Percentiles rank a stretch among this genome's conserved stretches.
These are phyloP conservation scores for Aethina tumida DNA, from an alignment of 1,140 invertebrate genomes.

Conservation along the genomic window DNA sequence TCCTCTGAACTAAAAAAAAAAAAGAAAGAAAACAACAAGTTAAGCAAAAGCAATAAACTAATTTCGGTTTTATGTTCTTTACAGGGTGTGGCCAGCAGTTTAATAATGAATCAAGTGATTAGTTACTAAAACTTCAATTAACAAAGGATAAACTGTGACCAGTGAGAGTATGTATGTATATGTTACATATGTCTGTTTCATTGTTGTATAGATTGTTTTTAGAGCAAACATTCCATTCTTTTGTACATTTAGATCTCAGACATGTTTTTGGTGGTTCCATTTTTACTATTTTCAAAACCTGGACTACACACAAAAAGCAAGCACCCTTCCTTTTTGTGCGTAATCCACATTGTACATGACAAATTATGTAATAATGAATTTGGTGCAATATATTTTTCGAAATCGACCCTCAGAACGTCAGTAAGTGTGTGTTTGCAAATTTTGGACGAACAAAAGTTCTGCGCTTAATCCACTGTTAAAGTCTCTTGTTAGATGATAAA, in stretches of 20 bases:
- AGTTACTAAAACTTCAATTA: conserved; percentile 24
- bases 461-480: too few species aligned
- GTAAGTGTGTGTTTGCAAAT: too few species aligned
- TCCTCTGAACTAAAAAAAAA: too few species aligned
- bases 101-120: conserved; percentile 36
- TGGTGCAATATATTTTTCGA: conserved; percentile 25
- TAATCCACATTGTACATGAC: not conserved
- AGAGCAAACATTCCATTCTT: conserved; percentile 12
- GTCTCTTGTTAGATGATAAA: too few species aligned
- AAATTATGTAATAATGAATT: conserved; percentile 8
- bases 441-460: too few species aligned
- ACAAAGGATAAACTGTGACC: conserved; percentile 25
- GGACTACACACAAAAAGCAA: too few species aligned
- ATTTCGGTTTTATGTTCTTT: conserved; percentile 34
- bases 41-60: too few species aligned
- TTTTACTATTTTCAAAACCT: too few species aligned
- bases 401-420: too few species aligned
- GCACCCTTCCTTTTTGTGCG: not conserved
- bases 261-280: not conserved
- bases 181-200: conserved; percentile 19
- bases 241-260: conserved; percentile 17
- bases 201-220: conserved; percentile 21
- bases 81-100: conserved; percentile 51
- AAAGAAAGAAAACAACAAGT: too few species aligned
- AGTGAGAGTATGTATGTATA: conserved; percentile 26